A percentile compares a stretch with the other conserved stretches of the same genome.
Conservation (phyloP, 2,797 vertebrate species). For the Allobates femoralis region DNA sequence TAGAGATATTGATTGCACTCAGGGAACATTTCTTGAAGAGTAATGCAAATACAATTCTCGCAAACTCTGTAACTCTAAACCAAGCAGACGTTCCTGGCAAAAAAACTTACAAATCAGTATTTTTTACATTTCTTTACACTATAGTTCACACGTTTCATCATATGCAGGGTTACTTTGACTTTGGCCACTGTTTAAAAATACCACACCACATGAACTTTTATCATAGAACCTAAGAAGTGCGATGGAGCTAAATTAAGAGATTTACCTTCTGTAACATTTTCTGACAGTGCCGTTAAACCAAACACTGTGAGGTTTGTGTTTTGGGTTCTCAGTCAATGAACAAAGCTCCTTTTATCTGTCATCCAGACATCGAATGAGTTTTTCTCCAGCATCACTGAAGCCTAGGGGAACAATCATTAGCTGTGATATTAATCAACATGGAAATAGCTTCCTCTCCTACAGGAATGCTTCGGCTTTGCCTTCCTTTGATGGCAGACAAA, state of each 20-base stretch:
- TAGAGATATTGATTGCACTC: conserved; percentile 21
- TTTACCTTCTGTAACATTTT: conserved; percentile 53
- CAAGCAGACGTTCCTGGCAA: conserved; percentile 1
- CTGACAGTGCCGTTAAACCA: conserved; percentile 41
- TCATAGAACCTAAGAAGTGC: conserved; percentile 45
- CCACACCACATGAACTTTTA: conserved; percentile 54
- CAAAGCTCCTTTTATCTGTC: conserved; percentile 54
- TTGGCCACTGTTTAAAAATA: conserved; percentile 58
- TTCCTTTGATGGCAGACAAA: conserved; percentile 59
- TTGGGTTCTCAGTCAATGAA: conserved; percentile 40
- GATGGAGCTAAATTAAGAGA: conserved; percentile 61
- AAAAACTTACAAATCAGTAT: neutral
- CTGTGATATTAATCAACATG: conserved; percentile 57
- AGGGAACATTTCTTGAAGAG: conserved; percentile 4
- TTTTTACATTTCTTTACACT: conserved; percentile 14
- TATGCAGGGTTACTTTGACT: conserved; percentile 49
- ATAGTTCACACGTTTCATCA: conserved; percentile 44
- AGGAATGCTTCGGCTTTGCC: conserved; percentile 46
- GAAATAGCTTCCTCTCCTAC: conserved; percentile 61
- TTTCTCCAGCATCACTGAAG: conserved; percentile 51
- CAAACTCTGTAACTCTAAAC: neutral
- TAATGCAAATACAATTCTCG: conserved; percentile 12
- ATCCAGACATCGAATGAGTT: conserved; percentile 51
- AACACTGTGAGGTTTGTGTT: conserved; percentile 57
- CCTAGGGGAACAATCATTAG: conserved; percentile 59